Conservation (phyloP, 2,888 invertebrate genomes). For the Spisula subtruncata region DNA sequence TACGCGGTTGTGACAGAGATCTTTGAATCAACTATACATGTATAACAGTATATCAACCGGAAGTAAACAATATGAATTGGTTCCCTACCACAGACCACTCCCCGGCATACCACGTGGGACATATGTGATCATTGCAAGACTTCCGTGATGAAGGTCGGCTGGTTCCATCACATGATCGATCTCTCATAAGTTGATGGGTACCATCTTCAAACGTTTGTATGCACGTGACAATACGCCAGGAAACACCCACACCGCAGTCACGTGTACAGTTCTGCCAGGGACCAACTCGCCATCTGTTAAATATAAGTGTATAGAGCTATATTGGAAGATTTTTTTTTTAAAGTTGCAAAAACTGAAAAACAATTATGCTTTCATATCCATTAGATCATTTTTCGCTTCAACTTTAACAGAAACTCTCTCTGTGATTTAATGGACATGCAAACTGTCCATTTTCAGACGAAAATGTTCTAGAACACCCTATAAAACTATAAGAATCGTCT, state of each 20-base stretch:
- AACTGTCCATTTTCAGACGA: too few species aligned
- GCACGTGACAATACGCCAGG: conserved; percentile 94
- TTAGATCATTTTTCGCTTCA: too few species aligned
- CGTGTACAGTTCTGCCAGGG: conserved; percentile 96
- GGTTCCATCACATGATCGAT: conserved; percentile 92
- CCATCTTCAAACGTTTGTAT: conserved; percentile 96
- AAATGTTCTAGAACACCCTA: too few species aligned
- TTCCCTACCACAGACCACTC: conserved; percentile 85
- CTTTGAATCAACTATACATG: too few species aligned
- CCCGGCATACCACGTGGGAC: conserved; percentile 93
- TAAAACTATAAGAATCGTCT: too few species aligned
- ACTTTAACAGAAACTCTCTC: too few species aligned
- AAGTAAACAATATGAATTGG: not conserved
- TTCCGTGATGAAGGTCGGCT: conserved; percentile 94
- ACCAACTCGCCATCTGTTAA: conserved; percentile 94
- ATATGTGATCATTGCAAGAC: conserved; percentile 94
- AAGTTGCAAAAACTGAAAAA: too few species aligned
- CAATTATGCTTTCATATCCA: too few species aligned
- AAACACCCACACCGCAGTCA: conserved; percentile 95
- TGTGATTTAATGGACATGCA: too few species aligned
- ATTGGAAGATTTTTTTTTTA: too few species aligned
- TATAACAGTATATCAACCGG: too few species aligned
- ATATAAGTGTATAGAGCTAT: conserved; percentile 45
- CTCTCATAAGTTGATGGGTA: conserved; percentile 90
- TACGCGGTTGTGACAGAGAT: too few species aligned